Conservation (phyloP, 2,113 vertebrate species). For the Myrmophylax atrothorax region DNA sequence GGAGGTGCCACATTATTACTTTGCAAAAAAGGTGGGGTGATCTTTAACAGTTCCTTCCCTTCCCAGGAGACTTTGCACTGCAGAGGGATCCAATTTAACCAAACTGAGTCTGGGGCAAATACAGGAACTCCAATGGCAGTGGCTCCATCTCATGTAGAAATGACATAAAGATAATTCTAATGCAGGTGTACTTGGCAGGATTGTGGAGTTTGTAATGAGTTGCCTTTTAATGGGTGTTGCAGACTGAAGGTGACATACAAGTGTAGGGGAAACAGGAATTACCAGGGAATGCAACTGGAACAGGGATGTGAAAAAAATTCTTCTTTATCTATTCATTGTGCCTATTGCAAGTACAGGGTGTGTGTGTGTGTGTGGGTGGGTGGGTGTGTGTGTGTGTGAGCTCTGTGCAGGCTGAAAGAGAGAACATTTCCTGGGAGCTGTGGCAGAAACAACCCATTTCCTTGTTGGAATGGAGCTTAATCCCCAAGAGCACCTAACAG, state of each 20-base stretch:
- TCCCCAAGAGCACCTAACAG: background rate
- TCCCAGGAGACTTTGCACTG: background rate
- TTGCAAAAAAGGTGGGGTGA: conserved; percentile 86
- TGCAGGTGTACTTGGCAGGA: background rate
- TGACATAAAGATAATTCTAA: background rate
- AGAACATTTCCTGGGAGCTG: background rate
- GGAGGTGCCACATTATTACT: conserved; percentile 92
- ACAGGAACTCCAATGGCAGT: background rate
- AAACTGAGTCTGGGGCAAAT: background rate
- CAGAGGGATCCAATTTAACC: background rate
- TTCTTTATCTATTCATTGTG: background rate
- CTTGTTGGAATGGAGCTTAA: background rate
- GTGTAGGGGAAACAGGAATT: background rate
- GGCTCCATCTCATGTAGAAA: background rate
- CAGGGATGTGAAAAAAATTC: background rate
- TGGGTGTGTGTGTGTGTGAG: background rate
- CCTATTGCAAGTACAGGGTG: background rate
- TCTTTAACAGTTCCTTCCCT: background rate
- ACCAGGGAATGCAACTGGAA: background rate
- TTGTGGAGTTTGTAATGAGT: background rate
- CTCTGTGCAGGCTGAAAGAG: fast-evolving
- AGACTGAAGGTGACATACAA: fast-evolving
- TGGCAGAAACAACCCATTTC: background rate
- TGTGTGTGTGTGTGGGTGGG: background rate
- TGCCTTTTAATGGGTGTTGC: background rate